Conservation (phyloP, 2,113 vertebrate genomes). For the Echinops telfairi region DNA sequence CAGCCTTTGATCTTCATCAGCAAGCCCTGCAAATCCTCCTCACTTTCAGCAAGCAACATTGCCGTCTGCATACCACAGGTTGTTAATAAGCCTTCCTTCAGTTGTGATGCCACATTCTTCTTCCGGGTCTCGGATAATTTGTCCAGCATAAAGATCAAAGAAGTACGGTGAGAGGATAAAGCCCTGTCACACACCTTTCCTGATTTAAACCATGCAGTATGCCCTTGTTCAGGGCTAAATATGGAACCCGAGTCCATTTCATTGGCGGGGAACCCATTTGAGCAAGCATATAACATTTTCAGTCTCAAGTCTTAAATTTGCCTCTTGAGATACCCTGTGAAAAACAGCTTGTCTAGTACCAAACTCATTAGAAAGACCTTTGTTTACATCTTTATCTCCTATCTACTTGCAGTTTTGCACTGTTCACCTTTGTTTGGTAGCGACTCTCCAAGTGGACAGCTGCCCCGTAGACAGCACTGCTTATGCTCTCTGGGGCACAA, state of each 20-base stretch:
- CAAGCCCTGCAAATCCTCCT: too few species aligned
- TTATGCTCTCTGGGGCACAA: slow-evolving; percentile 21
- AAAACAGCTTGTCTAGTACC: not conserved
- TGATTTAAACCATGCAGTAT: too few species aligned
- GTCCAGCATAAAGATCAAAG: too few species aligned
- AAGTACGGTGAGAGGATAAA: too few species aligned
- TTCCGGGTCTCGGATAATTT: too few species aligned
- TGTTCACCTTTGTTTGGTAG: not conserved
- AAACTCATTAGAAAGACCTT: not conserved
- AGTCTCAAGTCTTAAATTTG: not conserved
- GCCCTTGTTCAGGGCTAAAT: not conserved
- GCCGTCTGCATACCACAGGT: too few species aligned
- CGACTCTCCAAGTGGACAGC: not conserved
- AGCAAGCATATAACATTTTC: not conserved
- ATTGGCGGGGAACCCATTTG: slow-evolving; percentile 14
- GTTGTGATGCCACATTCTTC: too few species aligned
- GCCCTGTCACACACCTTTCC: not conserved
- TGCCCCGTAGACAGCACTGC: not conserved
- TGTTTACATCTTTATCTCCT: not conserved
- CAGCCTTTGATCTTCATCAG: too few species aligned
- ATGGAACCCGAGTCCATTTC: not conserved
- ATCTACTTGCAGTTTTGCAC: not conserved
- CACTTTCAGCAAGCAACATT: too few species aligned
- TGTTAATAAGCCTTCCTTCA: too few species aligned
- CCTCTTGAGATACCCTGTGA: not conserved